These are phyloP conservation scores for Hypolimnas misippus DNA, from an alignment of 2,888 invertebrate species.

Conservation along the genomic window DNA sequence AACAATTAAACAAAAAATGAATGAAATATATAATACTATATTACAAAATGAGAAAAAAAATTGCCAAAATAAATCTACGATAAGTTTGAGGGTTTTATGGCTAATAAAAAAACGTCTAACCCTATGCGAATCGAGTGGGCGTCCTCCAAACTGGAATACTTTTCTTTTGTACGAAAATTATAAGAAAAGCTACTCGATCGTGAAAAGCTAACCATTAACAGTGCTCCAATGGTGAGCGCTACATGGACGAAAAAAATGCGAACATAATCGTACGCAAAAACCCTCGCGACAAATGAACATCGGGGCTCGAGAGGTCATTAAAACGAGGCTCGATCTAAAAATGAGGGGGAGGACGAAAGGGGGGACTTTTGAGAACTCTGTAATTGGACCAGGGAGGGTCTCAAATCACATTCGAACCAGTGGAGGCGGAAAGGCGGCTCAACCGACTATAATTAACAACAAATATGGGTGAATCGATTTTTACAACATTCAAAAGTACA, in stretches of 20 bases:
- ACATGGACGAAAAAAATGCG: conserved; percentile 63
- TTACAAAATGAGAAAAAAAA: conserved; percentile 22
- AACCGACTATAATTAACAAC: conserved; percentile 83
- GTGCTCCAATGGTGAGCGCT: conserved; percentile 59
- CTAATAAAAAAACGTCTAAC: conserved; percentile 38
- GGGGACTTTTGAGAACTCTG: conserved; percentile 78
- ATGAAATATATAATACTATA: conserved; percentile 40
- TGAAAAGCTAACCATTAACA: conserved; percentile 50
- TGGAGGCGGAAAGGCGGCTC: conserved; percentile 81
- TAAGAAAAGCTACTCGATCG: conserved; percentile 43
- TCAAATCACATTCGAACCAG: conserved; percentile 81
- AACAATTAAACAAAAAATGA: conserved; percentile 57
- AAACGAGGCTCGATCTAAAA: conserved; percentile 82
- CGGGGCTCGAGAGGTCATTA: conserved; percentile 83
- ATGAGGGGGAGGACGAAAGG: conserved; percentile 65
- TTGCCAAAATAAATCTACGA: conserved; percentile 9
- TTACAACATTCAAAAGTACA: conserved; percentile 59
- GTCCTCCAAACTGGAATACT: conserved; percentile 34
- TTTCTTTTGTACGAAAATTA: conserved; percentile 42
- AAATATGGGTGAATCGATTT: conserved; percentile 83
- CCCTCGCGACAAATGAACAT: conserved; percentile 83
- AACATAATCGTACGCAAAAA: conserved; percentile 78
- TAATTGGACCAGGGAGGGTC: conserved; percentile 83
- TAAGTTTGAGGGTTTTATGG: conserved; percentile 22
- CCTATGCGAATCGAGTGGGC: conserved; percentile 36